These are phyloP conservation scores for Scaptodrosophila latifasciaeformis DNA, from an alignment of 2,888 invertebrate genomes.

Conservation along the genomic window DNA sequence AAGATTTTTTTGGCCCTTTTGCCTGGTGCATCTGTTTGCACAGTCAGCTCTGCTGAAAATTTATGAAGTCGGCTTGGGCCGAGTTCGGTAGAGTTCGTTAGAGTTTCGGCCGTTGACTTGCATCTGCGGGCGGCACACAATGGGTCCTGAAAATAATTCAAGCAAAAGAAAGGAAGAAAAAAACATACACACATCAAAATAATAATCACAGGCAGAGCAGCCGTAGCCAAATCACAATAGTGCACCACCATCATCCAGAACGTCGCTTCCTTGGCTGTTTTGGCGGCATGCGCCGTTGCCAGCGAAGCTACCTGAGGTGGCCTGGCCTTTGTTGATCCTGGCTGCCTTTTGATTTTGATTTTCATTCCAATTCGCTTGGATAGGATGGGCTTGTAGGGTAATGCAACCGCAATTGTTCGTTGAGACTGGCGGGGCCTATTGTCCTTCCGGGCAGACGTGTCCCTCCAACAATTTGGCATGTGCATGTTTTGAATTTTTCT, in stretches of 20 bases:
- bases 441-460: conserved; percentile 17
- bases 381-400: conserved; percentile 29
- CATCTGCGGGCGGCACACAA: conserved; percentile 66
- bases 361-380: conserved; percentile 21
- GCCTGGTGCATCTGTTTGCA: conserved; percentile 65
- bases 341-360: conserved; percentile 46
- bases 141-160: conserved; percentile 40
- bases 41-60: conserved; percentile 19
- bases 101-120: conserved; percentile 72
- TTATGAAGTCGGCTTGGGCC: no score
- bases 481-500: conserved; percentile 47
- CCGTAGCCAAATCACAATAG: conserved; percentile 41
- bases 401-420: conserved; percentile 68
- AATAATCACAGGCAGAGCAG: conserved; percentile 49
- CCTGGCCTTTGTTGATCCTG: conserved; percentile 23
- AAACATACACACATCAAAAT: conserved; percentile 26
- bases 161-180: conserved; percentile 40
- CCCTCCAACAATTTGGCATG: conserved; percentile 54
- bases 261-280: conserved; percentile 37
- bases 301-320: conserved; percentile 40
- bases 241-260: conserved; percentile 46
- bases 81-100: no score
- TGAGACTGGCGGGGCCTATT: conserved; percentile 17
- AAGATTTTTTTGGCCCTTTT: conserved; percentile 53
- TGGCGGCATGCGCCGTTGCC: conserved; percentile 47